Evolutionary conservation across 2,113 vertebrate species (phyloP), one percentile per base, ranked within the genome.

Genomic region (Alectura lathami): DNA sequence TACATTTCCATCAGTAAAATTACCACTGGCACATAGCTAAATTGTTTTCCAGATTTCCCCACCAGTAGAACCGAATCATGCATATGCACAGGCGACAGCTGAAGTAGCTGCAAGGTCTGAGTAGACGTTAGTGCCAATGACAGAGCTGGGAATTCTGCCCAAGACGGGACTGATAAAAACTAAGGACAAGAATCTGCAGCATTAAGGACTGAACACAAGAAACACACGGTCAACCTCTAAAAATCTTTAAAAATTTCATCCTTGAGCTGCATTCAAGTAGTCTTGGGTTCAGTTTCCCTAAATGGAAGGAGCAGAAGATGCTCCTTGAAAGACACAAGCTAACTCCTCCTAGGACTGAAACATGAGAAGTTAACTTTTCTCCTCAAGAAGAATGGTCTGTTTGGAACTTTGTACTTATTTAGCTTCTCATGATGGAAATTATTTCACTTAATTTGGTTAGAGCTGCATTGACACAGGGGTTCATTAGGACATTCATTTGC

Each of bases 401-500:
- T 89, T 95, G 75, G 82, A 96, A 97, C 94, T 97, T 97, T 20
- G 45, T 86, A 94, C 94, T 97, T 97, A 98, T 94, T 97, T 96
- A 92, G 91, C 96, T 97, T 92, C 94, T 95, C 94, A 47, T 91
- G 96, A 97, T 85, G 89, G 94, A 98, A 98, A 97, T 96, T 81
- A 98, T 97, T 97, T 97, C 93, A 88, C 84, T 97, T 98, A 97
- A 98, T 98, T 98, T 96, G 78, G 89, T 98, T 97, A 96, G 95
- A 96, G 89, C 89, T 95, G 42, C 94, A 90, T 45, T 97, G 97
- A 98, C 97, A 98, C 86, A 86, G 85, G 91, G 96, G 94, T 96
- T 98, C 98, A 98, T 98, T 98, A 98, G 97, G 95, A 97, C 59
- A 83, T 83, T 88, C 97, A 98, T 98, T 98, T 97, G 63, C 97